Conservation (phyloP, 2,888 invertebrate species). For the Orthonevra nobilis region DNA sequence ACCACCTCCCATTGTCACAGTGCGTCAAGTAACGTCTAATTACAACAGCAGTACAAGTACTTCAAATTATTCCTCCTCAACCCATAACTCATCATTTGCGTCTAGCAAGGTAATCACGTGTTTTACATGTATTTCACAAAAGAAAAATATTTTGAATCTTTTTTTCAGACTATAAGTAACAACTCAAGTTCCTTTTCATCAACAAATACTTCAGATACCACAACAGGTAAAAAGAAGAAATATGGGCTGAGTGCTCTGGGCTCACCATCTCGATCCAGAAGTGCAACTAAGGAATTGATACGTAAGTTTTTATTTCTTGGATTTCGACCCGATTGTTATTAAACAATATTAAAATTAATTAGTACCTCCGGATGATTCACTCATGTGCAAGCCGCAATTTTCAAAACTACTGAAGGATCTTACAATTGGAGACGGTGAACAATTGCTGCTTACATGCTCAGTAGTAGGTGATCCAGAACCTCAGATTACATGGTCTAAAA, state of each 20-base stretch:
- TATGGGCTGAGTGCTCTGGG: constrained; percentile 88
- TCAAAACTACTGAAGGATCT: constrained; percentile 88
- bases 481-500: constrained; percentile 93
- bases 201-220: constrained; percentile 72
- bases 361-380: constrained; percentile 93
- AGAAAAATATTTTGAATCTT: not conserved
- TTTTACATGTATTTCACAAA: not conserved
- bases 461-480: constrained; percentile 97
- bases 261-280: constrained; percentile 92
- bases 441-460: constrained; percentile 89
- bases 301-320: too few relatives aligned
- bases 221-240: constrained; percentile 82
- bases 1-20: constrained; percentile 85
- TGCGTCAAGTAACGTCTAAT: constrained; percentile 81
- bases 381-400: constrained; percentile 93
- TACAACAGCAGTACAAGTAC: constrained; percentile 71
- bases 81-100: constrained; percentile 66
- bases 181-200: constrained; percentile 75
- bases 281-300: constrained; percentile 93
- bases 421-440: constrained; percentile 92
- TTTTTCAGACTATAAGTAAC: constrained; percentile 70
- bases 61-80: constrained; percentile 71
- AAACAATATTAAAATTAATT: not conserved
- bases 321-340: too few relatives aligned
- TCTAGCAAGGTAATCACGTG: constrained; percentile 72